A percentile compares a stretch with the other conserved stretches of the same genome.
Evolutionary conservation across 2,888 invertebrate species (phyloP).

Genomic region (Athrips mouffetella): DNA sequence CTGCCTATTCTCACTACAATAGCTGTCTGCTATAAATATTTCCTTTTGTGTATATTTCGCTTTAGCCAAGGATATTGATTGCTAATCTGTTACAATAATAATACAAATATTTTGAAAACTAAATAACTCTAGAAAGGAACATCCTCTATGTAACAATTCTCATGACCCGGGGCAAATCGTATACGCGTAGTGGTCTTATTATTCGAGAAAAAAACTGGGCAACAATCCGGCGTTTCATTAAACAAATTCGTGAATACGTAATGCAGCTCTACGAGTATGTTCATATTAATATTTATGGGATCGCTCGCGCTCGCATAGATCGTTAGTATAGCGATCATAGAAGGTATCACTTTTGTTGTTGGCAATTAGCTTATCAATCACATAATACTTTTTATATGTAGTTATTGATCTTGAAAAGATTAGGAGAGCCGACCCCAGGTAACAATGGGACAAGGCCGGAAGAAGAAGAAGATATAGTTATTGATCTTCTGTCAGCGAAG

Average conservation of each 20-base stretch:
- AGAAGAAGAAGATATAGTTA: too few relatives aligned
- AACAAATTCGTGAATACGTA: constrained; percentile 71
- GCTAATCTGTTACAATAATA: constrained; percentile 8
- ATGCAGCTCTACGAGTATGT: constrained; percentile 54
- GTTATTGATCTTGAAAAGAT: not conserved
- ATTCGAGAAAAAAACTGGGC: constrained; percentile 56
- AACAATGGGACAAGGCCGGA: constrained; percentile 8
- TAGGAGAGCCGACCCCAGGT: not conserved
- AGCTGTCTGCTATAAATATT: constrained; percentile 7
- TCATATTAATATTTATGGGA: constrained; percentile 71
- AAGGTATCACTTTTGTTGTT: constrained; percentile 50
- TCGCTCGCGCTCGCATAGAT: constrained; percentile 68
- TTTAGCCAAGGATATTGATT: not conserved
- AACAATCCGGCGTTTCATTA: constrained; percentile 62
- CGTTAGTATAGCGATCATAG: constrained; percentile 57
- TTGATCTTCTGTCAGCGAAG: too few relatives aligned
- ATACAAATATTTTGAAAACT: too few relatives aligned
- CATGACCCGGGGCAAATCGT: constrained; percentile 57
- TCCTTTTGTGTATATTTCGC: constrained; percentile 1
- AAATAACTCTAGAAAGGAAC: constrained; percentile 30
- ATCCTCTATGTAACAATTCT: constrained; percentile 51
- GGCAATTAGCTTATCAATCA: constrained; percentile 61
- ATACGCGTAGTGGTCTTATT: constrained; percentile 34
- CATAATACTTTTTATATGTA: constrained; percentile 18
- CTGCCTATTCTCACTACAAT: constrained; percentile 13